Conservation (phyloP, 2,113 vertebrate species). For the Steatornis caripensis region DNA sequence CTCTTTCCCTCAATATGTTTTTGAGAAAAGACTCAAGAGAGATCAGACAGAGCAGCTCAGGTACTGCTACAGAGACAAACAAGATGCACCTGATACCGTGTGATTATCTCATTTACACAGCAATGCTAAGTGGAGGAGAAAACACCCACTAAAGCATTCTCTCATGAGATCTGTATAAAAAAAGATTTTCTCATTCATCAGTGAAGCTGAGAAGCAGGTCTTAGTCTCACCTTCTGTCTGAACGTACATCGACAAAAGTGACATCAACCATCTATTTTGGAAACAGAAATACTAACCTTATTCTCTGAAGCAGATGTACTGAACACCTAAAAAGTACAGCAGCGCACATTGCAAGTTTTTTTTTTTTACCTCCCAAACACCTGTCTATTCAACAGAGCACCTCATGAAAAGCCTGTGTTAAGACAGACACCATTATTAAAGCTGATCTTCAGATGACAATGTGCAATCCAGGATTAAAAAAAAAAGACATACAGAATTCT, state of each 20-base stretch:
- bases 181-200: background rate
- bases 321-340: background rate
- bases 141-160: background rate
- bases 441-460: background rate
- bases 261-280: background rate
- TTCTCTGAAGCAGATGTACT: background rate
- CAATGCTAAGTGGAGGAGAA: background rate
- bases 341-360: accelerated
- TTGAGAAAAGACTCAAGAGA: background rate
- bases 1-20: background rate
- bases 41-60: background rate
- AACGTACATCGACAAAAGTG: background rate
- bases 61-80: background rate
- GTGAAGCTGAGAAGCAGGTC: background rate
- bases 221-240: background rate
- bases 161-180: background rate
- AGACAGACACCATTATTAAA: background rate
- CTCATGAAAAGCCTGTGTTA: background rate
- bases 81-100: background rate
- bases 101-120: background rate
- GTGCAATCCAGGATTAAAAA: background rate
- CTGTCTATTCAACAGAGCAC: background rate
- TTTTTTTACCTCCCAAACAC: background rate
- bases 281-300: background rate
- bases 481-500: background rate